A percentile compares a stretch with the other conserved stretches of the same genome.
These are phyloP conservation scores for Alosa alosa DNA, from an alignment of 2,113 vertebrate genomes.

Conservation along the genomic window DNA sequence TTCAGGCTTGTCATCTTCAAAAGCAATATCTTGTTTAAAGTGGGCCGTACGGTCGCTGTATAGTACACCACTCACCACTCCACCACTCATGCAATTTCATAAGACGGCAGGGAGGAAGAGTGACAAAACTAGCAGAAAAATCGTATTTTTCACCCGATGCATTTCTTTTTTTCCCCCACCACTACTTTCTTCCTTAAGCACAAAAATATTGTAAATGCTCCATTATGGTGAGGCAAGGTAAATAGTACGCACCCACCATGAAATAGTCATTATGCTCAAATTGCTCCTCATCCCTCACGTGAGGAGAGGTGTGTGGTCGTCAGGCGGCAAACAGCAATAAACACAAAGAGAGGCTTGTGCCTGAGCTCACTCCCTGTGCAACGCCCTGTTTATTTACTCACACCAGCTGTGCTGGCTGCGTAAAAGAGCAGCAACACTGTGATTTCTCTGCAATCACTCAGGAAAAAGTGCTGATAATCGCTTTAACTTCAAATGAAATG, in stretches of 20 bases:
- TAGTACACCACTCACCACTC: conserved; percentile 42
- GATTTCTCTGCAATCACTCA: background rate
- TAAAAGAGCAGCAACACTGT: background rate
- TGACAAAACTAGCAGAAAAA: conserved; percentile 19
- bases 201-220: background rate
- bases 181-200: background rate
- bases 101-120: conserved; percentile 8
- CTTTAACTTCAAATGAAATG: background rate
- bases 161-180: conserved; percentile 16
- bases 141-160: conserved; percentile 11
- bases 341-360: background rate
- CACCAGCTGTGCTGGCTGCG: background rate
- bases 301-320: background rate
- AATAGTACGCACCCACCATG: conserved; percentile 22
- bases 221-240: background rate
- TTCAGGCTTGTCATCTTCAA: conserved; percentile 52
- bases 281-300: background rate
- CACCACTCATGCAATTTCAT: conserved; percentile 23
- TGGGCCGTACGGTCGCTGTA: background rate
- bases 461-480: background rate
- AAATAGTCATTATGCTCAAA: conserved; percentile 25
- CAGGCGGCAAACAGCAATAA: background rate
- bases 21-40: conserved; percentile 60
- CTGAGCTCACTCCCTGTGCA: background rate
- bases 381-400: background rate